phyloP scores from a whole-genome alignment of 2,797 vertebrate species.

The Myotis pilosus region DNA sequence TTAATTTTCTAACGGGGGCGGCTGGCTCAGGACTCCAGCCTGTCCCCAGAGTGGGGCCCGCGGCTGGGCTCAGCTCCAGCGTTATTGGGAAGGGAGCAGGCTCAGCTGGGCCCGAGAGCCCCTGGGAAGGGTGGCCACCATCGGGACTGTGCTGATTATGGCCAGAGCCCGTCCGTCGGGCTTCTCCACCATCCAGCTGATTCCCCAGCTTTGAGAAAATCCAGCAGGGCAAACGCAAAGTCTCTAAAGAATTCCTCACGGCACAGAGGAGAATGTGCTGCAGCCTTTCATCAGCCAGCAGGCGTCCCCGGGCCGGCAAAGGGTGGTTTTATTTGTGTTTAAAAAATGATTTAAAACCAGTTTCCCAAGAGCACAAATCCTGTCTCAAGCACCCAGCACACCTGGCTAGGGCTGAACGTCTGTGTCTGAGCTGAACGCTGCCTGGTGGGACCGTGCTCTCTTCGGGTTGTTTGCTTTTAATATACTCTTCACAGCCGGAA shows the following conservation, averaged over 20 bases:
- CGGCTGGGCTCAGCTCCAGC: constrained; percentile 48
- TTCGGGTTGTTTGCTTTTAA: not conserved
- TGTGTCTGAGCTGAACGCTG: not conserved
- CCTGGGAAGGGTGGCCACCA: not conserved
- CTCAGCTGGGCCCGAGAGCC: not conserved
- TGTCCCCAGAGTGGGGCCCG: constrained; percentile 64
- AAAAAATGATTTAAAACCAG: constrained; percentile 63
- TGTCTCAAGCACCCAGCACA: constrained; percentile 35
- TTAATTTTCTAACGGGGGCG: constrained; percentile 66
- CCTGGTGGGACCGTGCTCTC: not conserved
- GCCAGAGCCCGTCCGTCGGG: accelerated
- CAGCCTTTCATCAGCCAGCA: not conserved
- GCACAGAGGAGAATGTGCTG: not conserved
- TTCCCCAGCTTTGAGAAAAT: not conserved
- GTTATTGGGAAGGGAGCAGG: not conserved
- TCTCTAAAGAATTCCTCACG: not conserved
- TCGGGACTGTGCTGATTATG: not conserved
- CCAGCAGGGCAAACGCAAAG: not conserved
- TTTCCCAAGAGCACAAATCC: constrained; percentile 60
- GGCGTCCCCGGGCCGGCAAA: constrained; percentile 5
- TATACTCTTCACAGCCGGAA: not conserved
- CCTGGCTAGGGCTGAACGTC: constrained; percentile 14
- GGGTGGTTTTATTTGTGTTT: constrained; percentile 53
- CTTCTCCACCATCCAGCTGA: not conserved
- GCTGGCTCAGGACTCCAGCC: constrained; percentile 63